phyloP scores from a whole-genome alignment of 2,888 invertebrate species.

The Apoda limacodes region DNA sequence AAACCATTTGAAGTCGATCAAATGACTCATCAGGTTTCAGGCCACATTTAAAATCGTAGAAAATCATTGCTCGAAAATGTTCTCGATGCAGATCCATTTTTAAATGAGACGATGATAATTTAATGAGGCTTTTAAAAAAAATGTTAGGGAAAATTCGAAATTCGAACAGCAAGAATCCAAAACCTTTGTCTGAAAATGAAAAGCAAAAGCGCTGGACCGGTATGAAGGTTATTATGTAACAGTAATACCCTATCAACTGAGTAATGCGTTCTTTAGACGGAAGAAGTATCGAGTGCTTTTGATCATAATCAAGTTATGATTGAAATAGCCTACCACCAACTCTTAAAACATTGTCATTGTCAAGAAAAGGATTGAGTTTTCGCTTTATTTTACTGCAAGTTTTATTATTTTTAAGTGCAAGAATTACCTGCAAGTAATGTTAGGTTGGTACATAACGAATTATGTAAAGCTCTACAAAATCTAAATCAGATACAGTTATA shows the following conservation, averaged over 20 bases:
- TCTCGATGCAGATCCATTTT: too few species aligned
- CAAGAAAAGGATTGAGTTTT: constrained; percentile 4
- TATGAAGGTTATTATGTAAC: constrained; percentile 2
- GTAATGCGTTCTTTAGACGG: constrained; percentile 2
- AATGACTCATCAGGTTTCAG: too few species aligned
- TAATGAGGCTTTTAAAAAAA: constrained; percentile 2
- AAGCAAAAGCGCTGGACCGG: constrained; percentile 3
- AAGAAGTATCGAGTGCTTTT: constrained; percentile 3
- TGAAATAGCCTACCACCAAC: constrained; percentile 5
- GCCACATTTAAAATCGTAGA: too few species aligned
- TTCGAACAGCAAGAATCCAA: constrained; percentile 5
- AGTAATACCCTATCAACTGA: constrained; percentile 1
- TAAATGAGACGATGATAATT: too few species aligned
- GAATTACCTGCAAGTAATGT: too few species aligned
- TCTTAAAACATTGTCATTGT: constrained; percentile 1
- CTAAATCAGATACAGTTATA: too few species aligned
- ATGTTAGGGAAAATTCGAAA: too few species aligned
- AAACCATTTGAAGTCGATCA: too few species aligned
- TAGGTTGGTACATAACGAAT: too few species aligned
- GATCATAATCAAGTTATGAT: constrained; percentile 1
- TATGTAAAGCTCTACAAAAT: too few species aligned
- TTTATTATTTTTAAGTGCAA: too few species aligned
- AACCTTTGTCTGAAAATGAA: constrained; percentile 5
- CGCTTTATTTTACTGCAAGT: constrained; percentile 1
- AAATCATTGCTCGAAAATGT: too few species aligned